Conservation (phyloP, 2,888 invertebrate species). For the Listrodromus nycthemerus region DNA sequence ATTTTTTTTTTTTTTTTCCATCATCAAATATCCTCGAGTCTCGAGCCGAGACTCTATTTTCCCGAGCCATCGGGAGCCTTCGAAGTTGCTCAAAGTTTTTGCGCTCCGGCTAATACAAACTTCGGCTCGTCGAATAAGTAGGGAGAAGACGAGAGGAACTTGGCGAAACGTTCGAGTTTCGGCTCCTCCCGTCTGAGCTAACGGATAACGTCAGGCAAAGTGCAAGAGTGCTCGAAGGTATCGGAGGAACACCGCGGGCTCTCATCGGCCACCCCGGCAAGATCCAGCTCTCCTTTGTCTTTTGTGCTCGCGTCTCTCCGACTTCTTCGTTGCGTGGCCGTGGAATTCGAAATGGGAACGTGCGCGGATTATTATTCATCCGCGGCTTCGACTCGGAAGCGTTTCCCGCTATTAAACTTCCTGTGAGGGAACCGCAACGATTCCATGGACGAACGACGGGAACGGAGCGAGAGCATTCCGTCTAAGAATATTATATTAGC, state of each 20-base stretch:
- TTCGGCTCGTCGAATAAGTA: conserved; percentile 37
- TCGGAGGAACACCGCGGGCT: conserved; percentile 35
- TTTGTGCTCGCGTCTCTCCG: conserved; percentile 11
- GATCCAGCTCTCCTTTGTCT: conserved; percentile 48
- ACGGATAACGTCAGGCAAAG: conserved; percentile 50
- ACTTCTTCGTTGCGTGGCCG: conserved; percentile 57
- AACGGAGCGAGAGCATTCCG: conserved; percentile 68
- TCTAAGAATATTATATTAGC: conserved; percentile 81
- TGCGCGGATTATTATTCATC: conserved; percentile 79
- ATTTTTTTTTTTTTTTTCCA: neutral
- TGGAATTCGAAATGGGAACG: conserved; percentile 74
- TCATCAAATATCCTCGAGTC: conserved; percentile 25
- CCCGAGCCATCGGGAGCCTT: conserved; percentile 14
- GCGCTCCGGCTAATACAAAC: conserved; percentile 27
- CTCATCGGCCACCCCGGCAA: neutral
- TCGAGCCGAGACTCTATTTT: conserved; percentile 24
- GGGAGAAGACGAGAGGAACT: conserved; percentile 7
- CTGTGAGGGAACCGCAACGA: conserved; percentile 66
- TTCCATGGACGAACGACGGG: conserved; percentile 30
- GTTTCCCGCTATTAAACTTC: conserved; percentile 78
- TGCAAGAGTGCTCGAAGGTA: conserved; percentile 51
- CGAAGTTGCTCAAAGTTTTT: conserved; percentile 34
- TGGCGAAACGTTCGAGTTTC: conserved; percentile 13
- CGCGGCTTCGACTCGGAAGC: conserved; percentile 71
- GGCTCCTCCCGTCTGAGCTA: conserved; percentile 7